These are phyloP conservation scores for Cryptus viduatorius DNA, from an alignment of 2,888 invertebrate species.

Conservation along the genomic window DNA sequence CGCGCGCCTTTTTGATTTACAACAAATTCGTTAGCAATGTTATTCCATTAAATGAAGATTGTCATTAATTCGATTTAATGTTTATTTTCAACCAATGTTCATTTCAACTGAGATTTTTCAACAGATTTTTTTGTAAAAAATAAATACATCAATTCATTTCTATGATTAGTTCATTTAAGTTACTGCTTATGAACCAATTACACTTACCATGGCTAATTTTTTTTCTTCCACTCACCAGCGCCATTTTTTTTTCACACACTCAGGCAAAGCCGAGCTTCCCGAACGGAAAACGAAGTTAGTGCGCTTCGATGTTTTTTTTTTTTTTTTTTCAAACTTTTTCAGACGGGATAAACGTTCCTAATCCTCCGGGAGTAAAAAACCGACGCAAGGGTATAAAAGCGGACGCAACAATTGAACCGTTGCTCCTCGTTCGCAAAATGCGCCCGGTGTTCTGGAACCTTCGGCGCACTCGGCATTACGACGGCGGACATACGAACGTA, in stretches of 20 bases:
- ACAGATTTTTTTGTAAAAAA: not conserved
- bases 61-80: not conserved
- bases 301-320: not conserved
- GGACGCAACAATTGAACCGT: conserved; percentile 26
- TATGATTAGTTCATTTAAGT: not conserved
- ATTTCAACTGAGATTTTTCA: not conserved
- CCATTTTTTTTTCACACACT: not conserved
- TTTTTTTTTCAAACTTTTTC: not conserved
- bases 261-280: not conserved
- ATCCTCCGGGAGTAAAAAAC: not conserved
- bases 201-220: too few species aligned
- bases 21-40: too few species aligned
- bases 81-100: not conserved
- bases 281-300: not conserved
- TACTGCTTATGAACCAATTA: not conserved
- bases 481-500: conserved; percentile 14
- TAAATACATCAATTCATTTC: not conserved
- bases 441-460: too few species aligned
- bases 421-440: not conserved
- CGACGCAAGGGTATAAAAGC: not conserved
- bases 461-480: not conserved
- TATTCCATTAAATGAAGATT: conserved; percentile 2
- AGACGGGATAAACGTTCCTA: conserved; percentile 1
- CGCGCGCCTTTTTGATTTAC: not conserved
- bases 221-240: not conserved